These are phyloP conservation scores for Chondrilla cf. caribensis DNA, from an alignment of 37 sponge, comb jelly and placozoan genomes.

Conservation along the genomic window DNA sequence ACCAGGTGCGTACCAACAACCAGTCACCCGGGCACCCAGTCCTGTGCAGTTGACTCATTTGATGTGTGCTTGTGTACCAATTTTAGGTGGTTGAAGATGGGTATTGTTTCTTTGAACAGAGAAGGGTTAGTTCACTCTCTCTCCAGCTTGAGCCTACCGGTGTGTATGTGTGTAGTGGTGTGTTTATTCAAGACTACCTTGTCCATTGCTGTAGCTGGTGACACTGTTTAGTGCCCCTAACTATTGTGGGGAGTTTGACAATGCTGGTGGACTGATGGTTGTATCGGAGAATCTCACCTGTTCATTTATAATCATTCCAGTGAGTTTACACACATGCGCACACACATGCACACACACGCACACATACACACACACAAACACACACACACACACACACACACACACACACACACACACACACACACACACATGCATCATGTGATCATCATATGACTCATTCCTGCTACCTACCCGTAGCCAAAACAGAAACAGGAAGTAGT, in stretches of 20 bases:
- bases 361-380: too few relatives aligned
- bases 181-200: background rate
- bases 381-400: too few relatives aligned
- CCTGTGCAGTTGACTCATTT: background rate
- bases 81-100: conserved; percentile 93
- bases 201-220: conserved; percentile 65
- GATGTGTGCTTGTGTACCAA: background rate
- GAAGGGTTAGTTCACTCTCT: conserved; percentile 56
- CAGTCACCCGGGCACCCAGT: background rate
- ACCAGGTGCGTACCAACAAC: conserved; percentile 46
- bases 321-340: conserved; percentile 33
- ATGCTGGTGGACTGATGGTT: conserved; percentile 77
- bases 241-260: conserved; percentile 95
- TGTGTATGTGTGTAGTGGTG: background rate
- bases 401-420: too few relatives aligned
- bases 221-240: conserved; percentile 95
- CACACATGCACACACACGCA: too few relatives aligned
- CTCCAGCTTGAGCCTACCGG: background rate
- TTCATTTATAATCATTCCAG: conserved; percentile 78
- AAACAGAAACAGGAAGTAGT: too few relatives aligned
- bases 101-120: conserved; percentile 83
- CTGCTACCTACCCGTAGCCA: too few relatives aligned
- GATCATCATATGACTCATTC: too few relatives aligned
- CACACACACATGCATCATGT: too few relatives aligned
- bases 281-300: conserved; percentile 80